phyloP scores from a whole-genome alignment of 2,113 vertebrate genomes.

The Rafetus swinhoei region DNA sequence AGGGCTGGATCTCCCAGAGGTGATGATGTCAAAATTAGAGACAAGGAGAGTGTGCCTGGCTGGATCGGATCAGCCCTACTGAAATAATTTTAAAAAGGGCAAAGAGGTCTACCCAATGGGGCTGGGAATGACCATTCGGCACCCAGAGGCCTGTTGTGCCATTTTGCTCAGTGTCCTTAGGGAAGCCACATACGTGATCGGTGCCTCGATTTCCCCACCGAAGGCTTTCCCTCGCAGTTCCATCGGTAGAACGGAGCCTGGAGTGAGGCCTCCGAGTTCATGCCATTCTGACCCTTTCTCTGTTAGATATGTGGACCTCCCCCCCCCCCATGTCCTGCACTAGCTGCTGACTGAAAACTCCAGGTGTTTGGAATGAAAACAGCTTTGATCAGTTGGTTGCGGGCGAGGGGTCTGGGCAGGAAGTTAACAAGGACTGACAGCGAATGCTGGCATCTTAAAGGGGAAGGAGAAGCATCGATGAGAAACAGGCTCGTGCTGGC shows the following conservation, averaged over 20 bases:
- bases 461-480: neutral
- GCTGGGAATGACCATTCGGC: neutral
- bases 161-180: neutral
- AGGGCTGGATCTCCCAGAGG: neutral
- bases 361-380: neutral
- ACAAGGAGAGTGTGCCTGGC: rapidly evolving
- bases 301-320: neutral
- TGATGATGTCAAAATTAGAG: conserved; percentile 38
- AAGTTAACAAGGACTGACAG: neutral
- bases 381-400: neutral
- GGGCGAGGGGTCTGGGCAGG: neutral
- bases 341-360: neutral
- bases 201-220: neutral
- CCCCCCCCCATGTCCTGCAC: neutral
- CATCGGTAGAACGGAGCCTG: neutral
- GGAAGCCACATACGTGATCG: neutral
- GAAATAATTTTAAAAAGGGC: neutral
- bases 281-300: neutral
- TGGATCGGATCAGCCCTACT: rapidly evolving
- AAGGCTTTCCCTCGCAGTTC: neutral
- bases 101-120: neutral
- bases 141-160: neutral
- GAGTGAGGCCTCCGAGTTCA: neutral
- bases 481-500: neutral
- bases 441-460: neutral